phyloP scores from a whole-genome alignment of 35 echinoderm and acorn worm species.

The Holothuria glaberrima region DNA sequence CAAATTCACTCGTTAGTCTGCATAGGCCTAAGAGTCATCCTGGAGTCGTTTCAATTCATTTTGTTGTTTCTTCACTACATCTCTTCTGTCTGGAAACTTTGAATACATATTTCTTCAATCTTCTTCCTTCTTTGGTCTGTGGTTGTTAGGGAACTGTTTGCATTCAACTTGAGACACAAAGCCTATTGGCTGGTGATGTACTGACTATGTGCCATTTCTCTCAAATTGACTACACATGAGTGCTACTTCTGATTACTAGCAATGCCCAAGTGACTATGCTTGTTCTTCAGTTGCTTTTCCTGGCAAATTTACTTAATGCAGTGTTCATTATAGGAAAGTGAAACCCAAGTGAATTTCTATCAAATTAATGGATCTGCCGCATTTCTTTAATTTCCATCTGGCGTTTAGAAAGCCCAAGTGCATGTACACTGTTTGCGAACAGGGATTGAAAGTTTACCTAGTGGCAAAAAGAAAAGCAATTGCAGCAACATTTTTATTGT shows the following conservation, averaged over 20 bases:
- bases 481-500: conserved; percentile 16
- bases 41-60: background rate
- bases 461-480: conserved; percentile 30
- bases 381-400: conserved; percentile 50
- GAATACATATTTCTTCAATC: conserved; percentile 23
- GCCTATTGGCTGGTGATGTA: conserved; percentile 25
- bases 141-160: conserved; percentile 27
- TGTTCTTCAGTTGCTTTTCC: conserved; percentile 21
- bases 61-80: background rate
- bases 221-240: conserved; percentile 48
- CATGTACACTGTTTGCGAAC: conserved; percentile 34
- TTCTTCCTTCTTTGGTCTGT: background rate
- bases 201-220: conserved; percentile 35
- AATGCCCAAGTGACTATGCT: conserved; percentile 33
- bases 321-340: conserved; percentile 59
- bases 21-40: conserved; percentile 22
- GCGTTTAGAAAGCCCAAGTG: conserved; percentile 43
- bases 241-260: conserved; percentile 33
- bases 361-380: conserved; percentile 56
- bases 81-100: background rate
- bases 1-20: conserved; percentile 20
- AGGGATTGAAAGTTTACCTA: conserved; percentile 50
- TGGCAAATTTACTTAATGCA: conserved; percentile 57
- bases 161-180: conserved; percentile 26
- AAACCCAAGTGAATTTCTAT: conserved; percentile 63